Base-by-base conservation (phyloP, 2,113 vertebrate species). In the Danionella cerebrum region DNA sequence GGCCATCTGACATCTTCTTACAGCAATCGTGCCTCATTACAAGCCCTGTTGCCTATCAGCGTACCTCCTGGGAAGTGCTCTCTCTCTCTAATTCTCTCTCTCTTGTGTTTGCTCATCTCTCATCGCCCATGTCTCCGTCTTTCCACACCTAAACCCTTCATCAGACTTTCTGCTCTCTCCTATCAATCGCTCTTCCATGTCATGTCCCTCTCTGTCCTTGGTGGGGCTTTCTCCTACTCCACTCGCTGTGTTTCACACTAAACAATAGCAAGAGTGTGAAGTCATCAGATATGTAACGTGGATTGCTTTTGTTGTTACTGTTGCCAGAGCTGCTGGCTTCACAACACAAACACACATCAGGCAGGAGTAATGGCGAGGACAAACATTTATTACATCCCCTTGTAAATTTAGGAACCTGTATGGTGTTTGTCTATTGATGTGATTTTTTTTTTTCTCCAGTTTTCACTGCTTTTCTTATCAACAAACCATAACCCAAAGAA, bases 1-100 rank as follows among this genome's bases (percentile, higher is more conserved):
- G 41, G 64, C 79, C 83, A 83, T 84, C 82, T 86, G 83, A n/a
- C n/a, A n/a, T n/a, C 78, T 79, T 69, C 75, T 64, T 65, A 35
- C 69, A 62, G 76, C 67, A 76, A 72, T 77, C 79, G 74, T 74
- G 44, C 73, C 76, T 79, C 72, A 81, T 84, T 77, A 72, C 62
- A 72, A 79, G 74, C 41, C 50, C 68, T 74, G 19, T 79, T 83
- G 66, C 79, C 82, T 84, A 74, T 82, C 60, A 83, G 79, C 42
- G 13, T 42, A 22, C 27, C 74, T 76, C 67, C 53, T 55, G 64
- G 69, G 76, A 80, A 9, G 12, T n/a, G 13, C 31, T 55, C 31
- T 62, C 14, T 62, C 53, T 53, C 6, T 66, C 31, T 21, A n/a
- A n/a, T n/a, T n/a, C n/a, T n/a, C 7, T 9, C 29, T 74, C 11